A percentile compares a stretch with the other conserved stretches of the same genome.
Conservation (phyloP, 2,888 invertebrate species). For the Tiliacea aurago region DNA sequence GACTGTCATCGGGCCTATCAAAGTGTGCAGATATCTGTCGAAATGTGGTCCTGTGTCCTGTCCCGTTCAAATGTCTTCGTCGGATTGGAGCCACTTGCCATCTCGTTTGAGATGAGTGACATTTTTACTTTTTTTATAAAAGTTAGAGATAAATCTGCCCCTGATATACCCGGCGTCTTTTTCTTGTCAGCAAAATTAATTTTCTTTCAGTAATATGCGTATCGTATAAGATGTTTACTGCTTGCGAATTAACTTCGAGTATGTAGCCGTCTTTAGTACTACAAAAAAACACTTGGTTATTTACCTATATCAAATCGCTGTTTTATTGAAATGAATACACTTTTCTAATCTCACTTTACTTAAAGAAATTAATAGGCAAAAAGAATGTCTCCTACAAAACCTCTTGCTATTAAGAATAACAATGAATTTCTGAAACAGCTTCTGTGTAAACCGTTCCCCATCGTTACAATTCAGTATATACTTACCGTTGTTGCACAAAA, state of each 20-base stretch:
- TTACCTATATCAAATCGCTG: too few species aligned
- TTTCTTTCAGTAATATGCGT: background rate
- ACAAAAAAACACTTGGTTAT: background rate
- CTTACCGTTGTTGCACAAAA: constrained; percentile 27
- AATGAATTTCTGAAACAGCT: background rate
- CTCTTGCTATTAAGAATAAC: background rate
- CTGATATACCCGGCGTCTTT: background rate
- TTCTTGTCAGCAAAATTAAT: background rate
- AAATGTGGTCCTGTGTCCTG: constrained; percentile 19
- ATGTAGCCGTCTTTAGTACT: background rate
- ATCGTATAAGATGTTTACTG: too few species aligned
- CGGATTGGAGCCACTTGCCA: constrained; percentile 35
- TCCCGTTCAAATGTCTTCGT: constrained; percentile 15
- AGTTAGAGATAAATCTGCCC: constrained; percentile 13
- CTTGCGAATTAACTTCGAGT: background rate
- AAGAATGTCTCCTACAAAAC: too few species aligned
- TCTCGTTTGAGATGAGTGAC: constrained; percentile 50
- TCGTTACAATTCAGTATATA: constrained; percentile 6
- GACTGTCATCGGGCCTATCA: constrained; percentile 58
- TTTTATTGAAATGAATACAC: background rate
- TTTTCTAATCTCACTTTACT: background rate
- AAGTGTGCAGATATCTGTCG: constrained; percentile 43
- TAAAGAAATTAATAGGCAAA: background rate
- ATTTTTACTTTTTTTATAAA: constrained; percentile 27
- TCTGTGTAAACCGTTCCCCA: background rate